phyloP scores from a whole-genome alignment of 2,113 vertebrate species.

The Bucco capensis region DNA sequence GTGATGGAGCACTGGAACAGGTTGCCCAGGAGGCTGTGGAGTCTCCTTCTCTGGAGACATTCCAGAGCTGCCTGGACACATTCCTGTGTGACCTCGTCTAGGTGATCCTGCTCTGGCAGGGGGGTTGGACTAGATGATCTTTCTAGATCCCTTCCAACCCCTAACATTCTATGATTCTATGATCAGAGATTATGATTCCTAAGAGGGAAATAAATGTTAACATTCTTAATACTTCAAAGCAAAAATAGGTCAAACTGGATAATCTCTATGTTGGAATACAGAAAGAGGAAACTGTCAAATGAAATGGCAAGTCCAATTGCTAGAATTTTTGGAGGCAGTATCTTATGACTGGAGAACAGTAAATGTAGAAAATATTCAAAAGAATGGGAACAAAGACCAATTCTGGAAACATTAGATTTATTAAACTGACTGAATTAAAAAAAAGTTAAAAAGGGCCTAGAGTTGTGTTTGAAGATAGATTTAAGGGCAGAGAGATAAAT shows the following conservation, averaged over 20 bases:
- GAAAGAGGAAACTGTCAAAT: background rate
- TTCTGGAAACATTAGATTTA: background rate
- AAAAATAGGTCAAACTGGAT: background rate
- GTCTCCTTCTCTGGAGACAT: no score
- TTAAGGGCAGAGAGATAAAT: background rate
- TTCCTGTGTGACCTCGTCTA: no score
- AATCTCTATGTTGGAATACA: fast-evolving
- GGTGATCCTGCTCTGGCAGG: no score
- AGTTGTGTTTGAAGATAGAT: background rate
- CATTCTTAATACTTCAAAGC: background rate
- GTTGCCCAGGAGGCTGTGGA: no score
- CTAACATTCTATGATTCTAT: no score
- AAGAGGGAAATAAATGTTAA: conserved; percentile 12
- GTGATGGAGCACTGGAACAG: no score
- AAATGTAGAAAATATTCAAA: background rate
- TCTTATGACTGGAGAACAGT: background rate
- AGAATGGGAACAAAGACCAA: background rate
- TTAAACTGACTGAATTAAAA: background rate
- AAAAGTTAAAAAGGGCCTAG: background rate
- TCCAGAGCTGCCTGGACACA: no score
- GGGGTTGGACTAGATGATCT: no score
- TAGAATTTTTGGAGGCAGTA: background rate
- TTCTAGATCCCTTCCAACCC: no score
- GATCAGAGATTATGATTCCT: no score
- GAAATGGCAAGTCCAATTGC: background rate